Evolutionary conservation across 2,888 invertebrate species (phyloP), one percentile per base, ranked within the genome.

Genomic region (Automeris io): DNA sequence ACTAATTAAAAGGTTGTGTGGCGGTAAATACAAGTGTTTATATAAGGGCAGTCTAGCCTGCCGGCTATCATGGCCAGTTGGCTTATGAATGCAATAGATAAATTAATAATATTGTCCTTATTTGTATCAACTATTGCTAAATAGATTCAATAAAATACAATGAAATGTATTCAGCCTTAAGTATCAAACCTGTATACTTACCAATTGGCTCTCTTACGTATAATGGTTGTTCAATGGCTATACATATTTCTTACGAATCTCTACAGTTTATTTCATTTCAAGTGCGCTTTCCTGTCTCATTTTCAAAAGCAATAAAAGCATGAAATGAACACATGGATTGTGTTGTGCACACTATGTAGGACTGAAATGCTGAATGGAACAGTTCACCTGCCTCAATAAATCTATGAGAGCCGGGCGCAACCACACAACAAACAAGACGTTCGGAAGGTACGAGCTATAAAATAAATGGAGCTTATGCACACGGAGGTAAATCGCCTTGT

Each of bases 331-430:
- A 26, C 33, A 33, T 33, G 45, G 49, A 46, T 51, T 47, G 45
- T 42, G 41, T 37, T 22, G 33, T 42, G 35, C 33, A 31, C 34
- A 34, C 25, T 29, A 34, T 29, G 21, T 26, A 16, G 21, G 8
- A 36, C 21, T 12, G 7, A 8, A 16, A 24, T 16, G 33, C 39
- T 42, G 36, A 43, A 41, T 39, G 33, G 37, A 35, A 22, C 40
- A 45, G 45, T 50, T 57, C 48, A 52, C 48, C 47, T 47, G 42
- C 43, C 45, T 49, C 58, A 46, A 49, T 56, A 62, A 57, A 61
- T 60, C 48, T 43, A 46, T 48, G 42, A 49, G 48, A 40, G 41
- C 16, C 11, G 6, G 19, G 11, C 33, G 34, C 42, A 41, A 37
- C 32, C 40, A 41, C 39, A 35, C 32, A 12, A 19, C 26, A 33